Evolutionary conservation across 2,888 invertebrate genomes (phyloP).

Genomic region (Epistrophella euchroma): DNA sequence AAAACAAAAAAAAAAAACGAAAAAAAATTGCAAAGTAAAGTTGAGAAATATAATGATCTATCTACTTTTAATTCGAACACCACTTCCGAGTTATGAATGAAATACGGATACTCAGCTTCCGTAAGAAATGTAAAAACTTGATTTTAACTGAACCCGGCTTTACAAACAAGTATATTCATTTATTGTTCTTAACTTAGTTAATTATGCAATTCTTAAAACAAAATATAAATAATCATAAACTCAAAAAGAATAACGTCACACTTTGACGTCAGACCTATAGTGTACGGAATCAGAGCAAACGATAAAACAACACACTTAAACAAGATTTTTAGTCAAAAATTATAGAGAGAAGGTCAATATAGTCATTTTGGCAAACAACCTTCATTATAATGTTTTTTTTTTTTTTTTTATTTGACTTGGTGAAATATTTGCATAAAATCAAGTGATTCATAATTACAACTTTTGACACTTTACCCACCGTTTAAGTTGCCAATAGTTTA

Average conservation of each 20-base stretch:
- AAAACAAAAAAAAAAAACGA: slow-evolving; percentile 11
- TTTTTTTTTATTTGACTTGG: background rate
- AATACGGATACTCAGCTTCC: slow-evolving; percentile 35
- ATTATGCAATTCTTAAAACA: background rate
- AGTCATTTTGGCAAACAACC: slow-evolving; percentile 5
- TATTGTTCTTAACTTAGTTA: background rate
- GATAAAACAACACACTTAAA: background rate
- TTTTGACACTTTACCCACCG: background rate
- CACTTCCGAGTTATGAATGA: slow-evolving; percentile 71
- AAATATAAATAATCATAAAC: background rate
- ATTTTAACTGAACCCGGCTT: background rate
- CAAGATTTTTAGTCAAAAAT: background rate
- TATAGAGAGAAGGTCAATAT: slow-evolving; percentile 4
- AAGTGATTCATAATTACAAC: slow-evolving; percentile 34
- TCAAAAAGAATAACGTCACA: background rate
- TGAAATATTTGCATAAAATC: slow-evolving; percentile 21
- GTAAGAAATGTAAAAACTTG: slow-evolving; percentile 18
- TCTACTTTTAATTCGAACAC: slow-evolving; percentile 20
- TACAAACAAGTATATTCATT: background rate
- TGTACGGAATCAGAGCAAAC: background rate
- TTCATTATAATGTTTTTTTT: background rate
- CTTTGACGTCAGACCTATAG: slow-evolving; percentile 8
- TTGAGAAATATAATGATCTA: background rate
- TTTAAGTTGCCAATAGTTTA: background rate
- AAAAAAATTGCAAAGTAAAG: background rate